Evolutionary conservation across 1,140 invertebrate species (phyloP).

Genomic region (Rhopalosiphum maidis): DNA sequence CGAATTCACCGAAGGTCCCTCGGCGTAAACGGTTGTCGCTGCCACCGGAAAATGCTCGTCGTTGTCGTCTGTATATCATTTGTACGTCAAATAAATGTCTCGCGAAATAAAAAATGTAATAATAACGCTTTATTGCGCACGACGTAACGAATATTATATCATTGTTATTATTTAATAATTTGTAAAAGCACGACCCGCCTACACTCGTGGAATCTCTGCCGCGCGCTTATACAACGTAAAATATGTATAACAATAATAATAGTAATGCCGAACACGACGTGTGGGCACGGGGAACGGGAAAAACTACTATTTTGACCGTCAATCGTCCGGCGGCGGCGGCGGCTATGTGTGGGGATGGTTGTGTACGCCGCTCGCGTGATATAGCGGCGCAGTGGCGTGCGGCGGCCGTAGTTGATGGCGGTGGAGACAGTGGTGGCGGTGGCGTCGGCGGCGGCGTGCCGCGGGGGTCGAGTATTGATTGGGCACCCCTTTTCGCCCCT

Average conservation of each 20-base stretch:
- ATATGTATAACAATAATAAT: not conserved
- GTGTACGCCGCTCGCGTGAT: not conserved
- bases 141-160: not conserved
- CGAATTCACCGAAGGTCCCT: not conserved
- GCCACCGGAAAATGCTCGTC: not conserved
- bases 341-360: not conserved
- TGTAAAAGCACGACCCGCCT: too few species aligned
- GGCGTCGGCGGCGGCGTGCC: not conserved
- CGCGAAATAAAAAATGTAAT: not conserved
- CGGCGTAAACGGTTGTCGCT: not conserved
- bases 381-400: not conserved
- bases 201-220: not conserved
- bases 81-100: not conserved
- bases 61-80: not conserved
- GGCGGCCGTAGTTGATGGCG: not conserved
- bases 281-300: not conserved
- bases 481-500: constrained; percentile 15
- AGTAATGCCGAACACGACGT: not conserved
- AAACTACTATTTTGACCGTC: constrained; percentile 48
- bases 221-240: not conserved
- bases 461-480: constrained; percentile 56
- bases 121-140: not conserved
- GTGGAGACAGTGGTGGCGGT: not conserved
- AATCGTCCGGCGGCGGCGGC: not conserved
- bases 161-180: not conserved